Evolutionary conservation across 2,113 vertebrate species (phyloP), one percentile per base, ranked within the genome.

Genomic region (Pogonocichla stellata): DNA sequence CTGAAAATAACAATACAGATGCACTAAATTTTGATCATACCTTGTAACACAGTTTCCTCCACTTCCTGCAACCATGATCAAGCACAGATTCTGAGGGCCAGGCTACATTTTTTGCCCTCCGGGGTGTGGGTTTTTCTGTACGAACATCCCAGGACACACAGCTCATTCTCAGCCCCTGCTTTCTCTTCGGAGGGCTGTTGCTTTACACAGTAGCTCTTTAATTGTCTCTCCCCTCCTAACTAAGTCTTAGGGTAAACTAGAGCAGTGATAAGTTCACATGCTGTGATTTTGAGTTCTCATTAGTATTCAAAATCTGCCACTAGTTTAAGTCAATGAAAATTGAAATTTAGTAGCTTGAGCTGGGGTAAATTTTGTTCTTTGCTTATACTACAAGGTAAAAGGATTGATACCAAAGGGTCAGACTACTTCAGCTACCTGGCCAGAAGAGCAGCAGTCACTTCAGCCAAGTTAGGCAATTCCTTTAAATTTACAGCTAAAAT

Each of bases 11-110:
- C 82, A 93, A 90, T 78, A 71, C 31, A 74, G 61, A 73, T 2
- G 2, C 48, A 71, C 79, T 95, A 71, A 86, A 92, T 84, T 96
- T 96, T 95, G 64, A 92, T 88, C 62, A 83, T 86, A 93, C 47
- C 72, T 90, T 92, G 90, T 96, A 93, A 86, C 9, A 57, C 25
- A 64, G 65, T 50, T 95, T 96, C 90, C 92, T 96, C 40, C 12
- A 28, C 60, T 95, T 96, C 95, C 92, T 88, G 90, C 77, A 93
- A 67, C 64, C 74, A 81, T 2, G 18, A 90, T 64, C 72, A 80
- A 90, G 48, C 2, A 3, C 50, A 86, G 73, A 78, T 75, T 87
- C 53, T 71, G 56, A 83, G 56, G 81, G 48, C 22, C 40, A 82
- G 71, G 60, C 62, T 53, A 43, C 34, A 14, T 34, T 67, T 94